A percentile compares a stretch with the other conserved stretches of the same genome.
phyloP scores from a whole-genome alignment of 2,797 vertebrate genomes.

The Yasuhikotakia modesta region DNA sequence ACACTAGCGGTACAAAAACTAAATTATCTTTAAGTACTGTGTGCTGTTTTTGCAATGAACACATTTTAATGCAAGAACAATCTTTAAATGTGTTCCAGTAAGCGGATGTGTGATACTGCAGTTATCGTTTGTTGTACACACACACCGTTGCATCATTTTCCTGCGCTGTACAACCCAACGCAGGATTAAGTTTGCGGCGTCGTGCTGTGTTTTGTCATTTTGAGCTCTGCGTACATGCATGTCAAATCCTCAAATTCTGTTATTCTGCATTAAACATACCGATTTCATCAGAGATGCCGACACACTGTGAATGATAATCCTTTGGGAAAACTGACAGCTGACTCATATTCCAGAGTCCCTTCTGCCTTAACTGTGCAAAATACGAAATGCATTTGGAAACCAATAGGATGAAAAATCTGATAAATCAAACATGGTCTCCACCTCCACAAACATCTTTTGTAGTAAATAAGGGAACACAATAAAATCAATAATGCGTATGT shows the following conservation, averaged over 20 bases:
- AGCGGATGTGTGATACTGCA: no score
- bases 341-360: constrained; percentile 24
- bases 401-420: constrained; percentile 1
- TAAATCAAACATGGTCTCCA: constrained; percentile 2
- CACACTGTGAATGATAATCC: no score
- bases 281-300: no score
- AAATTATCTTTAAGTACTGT: neutral
- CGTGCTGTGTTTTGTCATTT: neutral
- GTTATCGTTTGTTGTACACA: neutral
- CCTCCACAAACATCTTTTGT: constrained; percentile 20
- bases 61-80: no score
- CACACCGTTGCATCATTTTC: neutral
- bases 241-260: neutral
- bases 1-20: neutral
- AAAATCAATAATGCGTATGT: neutral
- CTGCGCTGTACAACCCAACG: neutral
- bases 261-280: neutral
- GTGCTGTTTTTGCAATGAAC: no score
- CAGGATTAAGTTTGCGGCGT: neutral
- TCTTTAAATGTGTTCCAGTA: no score
- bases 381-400: neutral
- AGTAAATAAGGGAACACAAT: constrained; percentile 29
- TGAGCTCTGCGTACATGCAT: neutral
- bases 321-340: neutral
- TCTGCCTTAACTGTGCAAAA: constrained; percentile 1